Conservation (phyloP, 2,113 vertebrate genomes). For the Ellobius talpinus region DNA sequence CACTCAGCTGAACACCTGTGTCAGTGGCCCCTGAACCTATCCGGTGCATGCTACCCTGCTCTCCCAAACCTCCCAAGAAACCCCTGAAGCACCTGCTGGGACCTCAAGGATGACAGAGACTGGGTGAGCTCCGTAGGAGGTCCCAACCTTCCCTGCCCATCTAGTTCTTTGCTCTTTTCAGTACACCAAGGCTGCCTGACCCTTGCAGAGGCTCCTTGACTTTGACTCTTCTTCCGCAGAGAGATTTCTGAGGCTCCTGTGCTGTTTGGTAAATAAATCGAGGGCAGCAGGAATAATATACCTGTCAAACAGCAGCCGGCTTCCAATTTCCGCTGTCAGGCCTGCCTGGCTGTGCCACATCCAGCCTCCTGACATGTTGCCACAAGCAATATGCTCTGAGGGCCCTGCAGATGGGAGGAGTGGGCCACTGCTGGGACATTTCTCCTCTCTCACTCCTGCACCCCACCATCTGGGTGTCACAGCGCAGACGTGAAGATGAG, state of each 20-base stretch:
- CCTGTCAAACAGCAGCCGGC: slow-evolving; percentile 83
- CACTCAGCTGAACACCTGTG: neutral
- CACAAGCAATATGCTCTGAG: slow-evolving; percentile 63
- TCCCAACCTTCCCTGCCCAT: neutral
- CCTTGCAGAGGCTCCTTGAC: neutral
- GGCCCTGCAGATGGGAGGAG: neutral
- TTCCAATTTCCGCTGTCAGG: slow-evolving; percentile 83
- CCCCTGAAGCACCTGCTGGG: neutral
- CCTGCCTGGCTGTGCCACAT: neutral
- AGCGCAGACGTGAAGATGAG: neutral
- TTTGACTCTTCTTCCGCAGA: slow-evolving; percentile 11
- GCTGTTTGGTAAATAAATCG: slow-evolving; percentile 83
- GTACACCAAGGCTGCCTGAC: slow-evolving; percentile 40
- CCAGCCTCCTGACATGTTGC: slow-evolving; percentile 55
- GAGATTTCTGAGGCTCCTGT: slow-evolving; percentile 22
- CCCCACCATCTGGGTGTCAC: neutral
- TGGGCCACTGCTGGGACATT: neutral
- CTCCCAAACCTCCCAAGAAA: neutral
- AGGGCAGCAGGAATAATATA: slow-evolving; percentile 85
- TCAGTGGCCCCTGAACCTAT: neutral
- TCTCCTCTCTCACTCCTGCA: neutral
- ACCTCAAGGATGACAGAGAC: neutral
- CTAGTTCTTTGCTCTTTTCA: neutral
- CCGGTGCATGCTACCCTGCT: neutral
- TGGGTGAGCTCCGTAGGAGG: neutral